phyloP scores from a whole-genome alignment of 2,888 invertebrate genomes.

The Parnassius orleans region DNA sequence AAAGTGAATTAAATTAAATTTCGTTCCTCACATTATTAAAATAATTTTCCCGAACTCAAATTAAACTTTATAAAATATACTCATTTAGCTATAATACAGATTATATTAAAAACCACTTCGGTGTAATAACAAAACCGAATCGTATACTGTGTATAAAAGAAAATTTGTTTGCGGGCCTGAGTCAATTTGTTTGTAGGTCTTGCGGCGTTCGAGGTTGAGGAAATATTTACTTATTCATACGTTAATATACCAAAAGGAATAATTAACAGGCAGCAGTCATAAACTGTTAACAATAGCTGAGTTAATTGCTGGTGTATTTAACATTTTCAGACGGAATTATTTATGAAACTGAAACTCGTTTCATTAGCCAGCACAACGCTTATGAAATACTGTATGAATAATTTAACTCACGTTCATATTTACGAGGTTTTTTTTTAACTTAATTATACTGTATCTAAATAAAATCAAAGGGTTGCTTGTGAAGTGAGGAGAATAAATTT shows the following conservation, averaged over 20 bases:
- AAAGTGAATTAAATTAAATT: no score
- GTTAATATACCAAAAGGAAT: slow-evolving; percentile 14
- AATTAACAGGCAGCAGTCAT: slow-evolving; percentile 16
- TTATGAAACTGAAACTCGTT: slow-evolving; percentile 45
- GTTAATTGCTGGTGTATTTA: slow-evolving; percentile 38
- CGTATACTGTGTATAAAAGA: background rate
- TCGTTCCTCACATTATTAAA: no score
- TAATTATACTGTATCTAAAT: slow-evolving; percentile 16
- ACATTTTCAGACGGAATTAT: slow-evolving; percentile 39
- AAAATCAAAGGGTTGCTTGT: background rate
- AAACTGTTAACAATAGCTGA: slow-evolving; percentile 29
- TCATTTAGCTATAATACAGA: no score
- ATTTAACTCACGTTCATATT: slow-evolving; percentile 28
- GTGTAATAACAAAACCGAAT: background rate
- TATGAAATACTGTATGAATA: slow-evolving; percentile 46
- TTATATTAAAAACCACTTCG: background rate
- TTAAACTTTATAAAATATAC: no score
- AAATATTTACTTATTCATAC: slow-evolving; percentile 17
- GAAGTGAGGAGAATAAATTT: no score
- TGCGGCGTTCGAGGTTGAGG: slow-evolving; percentile 1
- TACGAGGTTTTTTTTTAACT: slow-evolving; percentile 26
- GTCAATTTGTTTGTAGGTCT: slow-evolving; percentile 7
- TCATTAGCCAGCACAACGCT: slow-evolving; percentile 38
- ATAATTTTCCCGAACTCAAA: no score
- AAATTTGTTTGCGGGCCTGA: background rate